Base-by-base conservation (phyloP, 2,888 invertebrate genomes). In the Cataglyphis albicans region DNA sequence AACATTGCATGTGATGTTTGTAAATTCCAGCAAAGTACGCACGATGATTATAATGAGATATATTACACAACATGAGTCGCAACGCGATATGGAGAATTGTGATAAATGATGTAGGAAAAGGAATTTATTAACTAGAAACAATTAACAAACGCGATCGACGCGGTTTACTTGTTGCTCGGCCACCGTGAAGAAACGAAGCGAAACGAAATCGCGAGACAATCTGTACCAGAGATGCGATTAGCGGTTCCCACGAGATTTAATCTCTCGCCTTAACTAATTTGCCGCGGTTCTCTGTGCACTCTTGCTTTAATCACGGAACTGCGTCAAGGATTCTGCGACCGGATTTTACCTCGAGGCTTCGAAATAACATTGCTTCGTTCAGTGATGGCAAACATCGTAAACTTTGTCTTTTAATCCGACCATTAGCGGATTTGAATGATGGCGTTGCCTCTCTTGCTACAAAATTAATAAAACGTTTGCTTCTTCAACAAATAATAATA, bases 171-270 rank as follows among this genome's bases (percentile, higher is more conserved):
- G 78, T 35, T 35, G 52, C n/a, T 25, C 70, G 65, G 65, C 38
- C 29, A 18, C 15, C 48, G 63, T 48, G 21, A 48, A 59, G 9
- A 29, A 52, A 18, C n/a, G 18, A 74, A 21, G 38, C 64, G 57
- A 41, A n/a, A 52, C 41, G 68, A 78, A 78, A 78, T 68, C 68
- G 68, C 68, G 78, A n/a, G 44, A 80, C 78, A 80, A 80, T 80
- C 78, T 70, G 78, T 41, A 57, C 41, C 44, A 29, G 32, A 70
- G 70, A 70, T 78, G 59, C 59, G 25, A 70, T 80, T 80, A 80
- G 59, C 59, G 67, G 25, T 68, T 80, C 78, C 44, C 78, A 80
- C 78, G 78, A 52, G 52, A 78, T 80, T 70, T 70, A 48, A 80
- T 76, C 67, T 76, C 52, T 12, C 68, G 44, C 18, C 29, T 67